phyloP scores from a whole-genome alignment of 2,797 vertebrate genomes.

The Sebastes alutus region DNA sequence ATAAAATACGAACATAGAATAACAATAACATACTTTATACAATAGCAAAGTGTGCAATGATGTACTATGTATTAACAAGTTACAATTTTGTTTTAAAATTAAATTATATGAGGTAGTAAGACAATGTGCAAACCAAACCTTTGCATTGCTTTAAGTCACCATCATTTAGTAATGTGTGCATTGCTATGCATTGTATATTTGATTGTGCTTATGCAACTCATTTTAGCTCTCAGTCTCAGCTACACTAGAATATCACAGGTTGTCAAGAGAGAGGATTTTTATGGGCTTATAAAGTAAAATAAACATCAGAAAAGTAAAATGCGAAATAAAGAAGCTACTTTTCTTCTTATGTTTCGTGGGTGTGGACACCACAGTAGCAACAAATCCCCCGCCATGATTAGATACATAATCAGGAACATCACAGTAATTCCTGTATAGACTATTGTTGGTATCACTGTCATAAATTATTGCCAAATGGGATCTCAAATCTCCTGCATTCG shows the following conservation, averaged over 20 bases:
- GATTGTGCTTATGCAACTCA: background rate
- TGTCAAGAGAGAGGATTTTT: background rate
- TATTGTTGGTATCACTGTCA: conserved; percentile 58
- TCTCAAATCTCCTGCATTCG: conserved; percentile 68
- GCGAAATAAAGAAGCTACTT: background rate
- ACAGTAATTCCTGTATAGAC: conserved; percentile 51
- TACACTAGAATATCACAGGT: background rate
- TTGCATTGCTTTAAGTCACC: background rate
- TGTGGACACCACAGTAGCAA: background rate
- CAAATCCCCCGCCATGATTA: conserved; percentile 27
- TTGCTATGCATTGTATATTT: background rate
- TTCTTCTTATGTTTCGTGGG: conserved; percentile 5
- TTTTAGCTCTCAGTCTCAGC: background rate
- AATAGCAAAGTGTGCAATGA: too few relatives aligned
- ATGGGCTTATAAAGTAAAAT: conserved; percentile 1
- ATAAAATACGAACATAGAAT: too few relatives aligned
- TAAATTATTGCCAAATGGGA: conserved; percentile 68
- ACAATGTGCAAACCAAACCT: too few relatives aligned
- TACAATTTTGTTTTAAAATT: too few relatives aligned
- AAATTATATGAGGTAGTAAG: too few relatives aligned
- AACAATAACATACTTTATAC: too few relatives aligned
- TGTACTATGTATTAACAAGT: too few relatives aligned
- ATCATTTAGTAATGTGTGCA: background rate
- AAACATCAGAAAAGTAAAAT: background rate
- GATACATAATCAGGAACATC: conserved; percentile 54